These are phyloP conservation scores for Smittia aterrima DNA, from an alignment of 2,888 invertebrate genomes.

Conservation along the genomic window DNA sequence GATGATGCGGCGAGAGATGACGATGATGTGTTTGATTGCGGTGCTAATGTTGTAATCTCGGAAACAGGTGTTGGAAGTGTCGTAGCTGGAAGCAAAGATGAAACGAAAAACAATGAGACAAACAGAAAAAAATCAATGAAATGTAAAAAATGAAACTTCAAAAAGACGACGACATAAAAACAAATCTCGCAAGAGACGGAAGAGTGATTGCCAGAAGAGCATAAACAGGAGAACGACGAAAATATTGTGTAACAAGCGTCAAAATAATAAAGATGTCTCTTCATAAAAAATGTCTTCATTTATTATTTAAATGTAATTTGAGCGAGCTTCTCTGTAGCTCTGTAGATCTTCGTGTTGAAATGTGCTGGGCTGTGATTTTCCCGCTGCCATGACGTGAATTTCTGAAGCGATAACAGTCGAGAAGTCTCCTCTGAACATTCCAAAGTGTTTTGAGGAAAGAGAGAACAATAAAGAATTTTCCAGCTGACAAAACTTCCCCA, in stretches of 20 bases:
- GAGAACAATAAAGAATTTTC: too few species aligned
- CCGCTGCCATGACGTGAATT: background rate
- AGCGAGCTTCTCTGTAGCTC: background rate
- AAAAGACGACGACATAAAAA: background rate
- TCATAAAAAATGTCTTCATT: conserved; percentile 28
- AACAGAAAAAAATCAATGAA: background rate
- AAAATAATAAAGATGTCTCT: conserved; percentile 29
- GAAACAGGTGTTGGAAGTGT: conserved; percentile 33
- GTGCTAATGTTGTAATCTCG: conserved; percentile 40
- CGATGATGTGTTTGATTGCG: conserved; percentile 27
- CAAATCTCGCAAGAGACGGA: too few species aligned
- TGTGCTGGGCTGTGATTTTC: background rate
- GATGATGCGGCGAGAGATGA: conserved; percentile 5
- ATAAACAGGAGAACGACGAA: background rate
- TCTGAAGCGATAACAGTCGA: background rate
- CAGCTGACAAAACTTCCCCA: too few species aligned
- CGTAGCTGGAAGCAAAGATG: conserved; percentile 4
- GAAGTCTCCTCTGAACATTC: too few species aligned
- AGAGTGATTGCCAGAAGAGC: background rate
- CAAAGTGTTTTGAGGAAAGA: too few species aligned
- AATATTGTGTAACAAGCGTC: background rate
- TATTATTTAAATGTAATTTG: conserved; percentile 35
- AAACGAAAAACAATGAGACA: background rate
- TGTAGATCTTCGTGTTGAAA: background rate
- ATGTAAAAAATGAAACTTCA: background rate